Percentiles rank a stretch among this genome's conserved stretches.
Conservation (phyloP, 1,140 invertebrate genomes). For the Riptortus pedestris region DNA sequence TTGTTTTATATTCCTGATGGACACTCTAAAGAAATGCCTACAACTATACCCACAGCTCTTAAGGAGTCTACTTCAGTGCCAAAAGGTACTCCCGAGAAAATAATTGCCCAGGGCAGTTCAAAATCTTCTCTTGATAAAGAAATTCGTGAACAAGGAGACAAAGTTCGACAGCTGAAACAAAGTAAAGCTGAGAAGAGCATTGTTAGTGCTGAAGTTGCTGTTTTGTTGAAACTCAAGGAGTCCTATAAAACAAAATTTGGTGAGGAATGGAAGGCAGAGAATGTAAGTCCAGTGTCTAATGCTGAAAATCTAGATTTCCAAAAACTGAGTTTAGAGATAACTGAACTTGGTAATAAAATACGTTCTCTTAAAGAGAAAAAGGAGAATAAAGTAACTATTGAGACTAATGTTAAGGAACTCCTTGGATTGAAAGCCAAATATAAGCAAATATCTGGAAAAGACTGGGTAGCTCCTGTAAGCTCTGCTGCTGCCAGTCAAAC, state of each 20-base stretch:
- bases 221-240: slow-evolving; percentile 50
- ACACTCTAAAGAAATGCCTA: slow-evolving; percentile 65
- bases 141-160: slow-evolving; percentile 12
- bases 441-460: slow-evolving; percentile 39
- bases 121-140: slow-evolving; percentile 16
- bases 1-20: slow-evolving; percentile 91
- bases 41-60: slow-evolving; percentile 38
- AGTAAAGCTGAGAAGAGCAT: slow-evolving; percentile 35
- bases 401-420: slow-evolving; percentile 37
- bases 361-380: slow-evolving; percentile 58
- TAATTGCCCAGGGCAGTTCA: background rate
- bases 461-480: background rate
- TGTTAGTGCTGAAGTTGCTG: slow-evolving; percentile 51
- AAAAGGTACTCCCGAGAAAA: background rate
- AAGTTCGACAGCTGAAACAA: slow-evolving; percentile 20
- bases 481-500: background rate
- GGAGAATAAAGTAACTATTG: slow-evolving; percentile 41
- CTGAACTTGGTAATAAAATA: slow-evolving; percentile 36
- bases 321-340: background rate
- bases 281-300: slow-evolving; percentile 16
- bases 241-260: slow-evolving; percentile 52
- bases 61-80: background rate
- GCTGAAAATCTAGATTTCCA: no score
- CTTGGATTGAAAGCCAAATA: slow-evolving; percentile 55
- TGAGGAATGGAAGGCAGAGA: slow-evolving; percentile 45